These are phyloP conservation scores for Ecdyonurus torrentis DNA, from an alignment of 2,888 invertebrate genomes.

Conservation along the genomic window DNA sequence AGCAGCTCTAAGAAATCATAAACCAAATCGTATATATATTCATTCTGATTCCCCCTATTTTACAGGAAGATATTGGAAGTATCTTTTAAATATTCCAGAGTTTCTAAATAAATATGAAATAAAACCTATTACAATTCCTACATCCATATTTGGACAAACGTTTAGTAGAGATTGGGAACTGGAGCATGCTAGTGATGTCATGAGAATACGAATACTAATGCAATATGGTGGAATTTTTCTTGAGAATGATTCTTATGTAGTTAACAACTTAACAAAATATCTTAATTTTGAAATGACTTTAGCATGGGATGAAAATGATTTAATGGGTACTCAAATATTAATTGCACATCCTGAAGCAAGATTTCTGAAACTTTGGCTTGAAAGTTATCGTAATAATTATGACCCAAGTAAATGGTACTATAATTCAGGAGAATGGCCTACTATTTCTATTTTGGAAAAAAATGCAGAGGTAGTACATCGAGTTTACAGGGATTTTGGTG, in stretches of 20 bases:
- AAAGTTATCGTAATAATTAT: constrained; percentile 19
- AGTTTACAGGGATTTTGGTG: constrained; percentile 17
- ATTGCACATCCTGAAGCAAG: constrained; percentile 20
- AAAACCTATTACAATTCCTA: neutral
- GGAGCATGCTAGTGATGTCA: constrained; percentile 14
- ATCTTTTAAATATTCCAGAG: constrained; percentile 12
- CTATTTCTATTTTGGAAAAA: constrained; percentile 16
- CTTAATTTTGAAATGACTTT: constrained; percentile 20
- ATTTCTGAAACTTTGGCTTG: constrained; percentile 19
- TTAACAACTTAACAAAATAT: constrained; percentile 19
- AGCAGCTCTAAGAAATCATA: constrained; percentile 17
- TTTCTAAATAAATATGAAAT: constrained; percentile 9
- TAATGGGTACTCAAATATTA: constrained; percentile 15
- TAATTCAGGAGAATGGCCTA: constrained; percentile 20
- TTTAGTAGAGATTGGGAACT: neutral
- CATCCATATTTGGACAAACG: neutral
- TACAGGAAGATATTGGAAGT: constrained; percentile 16
- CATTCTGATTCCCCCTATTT: constrained; percentile 18
- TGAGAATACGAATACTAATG: constrained; percentile 17
- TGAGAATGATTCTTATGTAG: constrained; percentile 21
- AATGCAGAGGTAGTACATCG: constrained; percentile 19
- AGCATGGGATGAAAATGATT: constrained; percentile 16
- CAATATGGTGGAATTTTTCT: constrained; percentile 22
- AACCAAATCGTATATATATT: constrained; percentile 19
- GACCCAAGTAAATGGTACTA: constrained; percentile 17